phyloP scores from a whole-genome alignment of 2,797 vertebrate genomes.

The Spatula versicolor region DNA sequence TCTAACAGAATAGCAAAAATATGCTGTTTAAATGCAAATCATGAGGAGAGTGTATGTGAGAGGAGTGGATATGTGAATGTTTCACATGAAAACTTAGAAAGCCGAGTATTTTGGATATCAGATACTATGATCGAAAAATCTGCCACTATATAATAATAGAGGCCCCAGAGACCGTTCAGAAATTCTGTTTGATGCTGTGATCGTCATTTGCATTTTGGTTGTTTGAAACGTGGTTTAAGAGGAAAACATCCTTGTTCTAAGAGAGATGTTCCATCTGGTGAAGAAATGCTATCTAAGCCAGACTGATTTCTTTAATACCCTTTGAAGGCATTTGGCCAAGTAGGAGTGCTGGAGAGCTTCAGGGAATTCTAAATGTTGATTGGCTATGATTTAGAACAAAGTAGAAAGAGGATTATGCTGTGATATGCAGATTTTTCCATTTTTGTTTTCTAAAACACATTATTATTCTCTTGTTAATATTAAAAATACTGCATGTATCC shows the following conservation, averaged over 20 bases:
- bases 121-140: neutral
- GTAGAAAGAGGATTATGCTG: constrained; percentile 1
- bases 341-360: neutral
- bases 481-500: neutral
- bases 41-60: neutral
- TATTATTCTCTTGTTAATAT: neutral
- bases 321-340: constrained; percentile 5
- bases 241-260: neutral
- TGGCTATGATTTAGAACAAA: constrained; percentile 32
- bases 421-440: constrained; percentile 21
- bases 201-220: neutral
- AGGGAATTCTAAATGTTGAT: neutral
- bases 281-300: constrained; percentile 11
- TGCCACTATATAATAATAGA: neutral
- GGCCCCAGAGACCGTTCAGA: neutral
- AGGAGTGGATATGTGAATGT: neutral
- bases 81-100: neutral
- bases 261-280: neutral
- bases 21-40: neutral
- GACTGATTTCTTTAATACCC: constrained; percentile 4
- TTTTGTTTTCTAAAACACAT: constrained; percentile 17
- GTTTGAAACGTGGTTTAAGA: neutral
- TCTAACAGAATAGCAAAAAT: neutral
- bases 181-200: neutral
- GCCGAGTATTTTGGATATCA: neutral